Evolutionary conservation across 2,113 vertebrate species (phyloP).

Genomic region (Lepisosteus oculatus): DNA sequence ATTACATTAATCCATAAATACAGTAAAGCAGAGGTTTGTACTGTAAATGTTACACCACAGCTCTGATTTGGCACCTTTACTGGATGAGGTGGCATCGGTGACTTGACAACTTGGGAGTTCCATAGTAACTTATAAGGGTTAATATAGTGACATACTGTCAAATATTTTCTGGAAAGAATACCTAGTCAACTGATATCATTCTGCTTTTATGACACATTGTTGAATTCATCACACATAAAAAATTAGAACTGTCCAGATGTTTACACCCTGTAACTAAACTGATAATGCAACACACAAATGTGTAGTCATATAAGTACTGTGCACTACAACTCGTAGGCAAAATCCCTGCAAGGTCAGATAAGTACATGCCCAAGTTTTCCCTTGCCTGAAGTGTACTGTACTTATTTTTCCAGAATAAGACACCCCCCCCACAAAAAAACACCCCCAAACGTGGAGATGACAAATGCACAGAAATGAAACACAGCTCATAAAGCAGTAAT

Average conservation of each 20-base stretch:
- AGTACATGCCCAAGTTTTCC: constrained; percentile 37
- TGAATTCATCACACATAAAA: too few relatives aligned
- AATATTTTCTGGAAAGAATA: too few relatives aligned
- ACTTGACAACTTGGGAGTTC: too few relatives aligned
- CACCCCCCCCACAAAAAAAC: constrained; percentile 11
- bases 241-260: constrained; percentile 3
- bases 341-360: constrained; percentile 42
- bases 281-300: not conserved
- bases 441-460: constrained; percentile 40
- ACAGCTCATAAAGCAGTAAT: constrained; percentile 44
- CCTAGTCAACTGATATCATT: too few relatives aligned
- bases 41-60: too few relatives aligned
- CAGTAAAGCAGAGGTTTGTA: too few relatives aligned
- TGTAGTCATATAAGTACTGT: not conserved
- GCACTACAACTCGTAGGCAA: constrained; percentile 34
- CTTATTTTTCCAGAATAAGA: constrained; percentile 24
- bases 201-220: too few relatives aligned
- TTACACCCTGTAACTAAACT: not conserved
- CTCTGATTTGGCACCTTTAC: too few relatives aligned
- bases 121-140: too few relatives aligned
- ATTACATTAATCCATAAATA: too few relatives aligned
- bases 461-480: constrained; percentile 43
- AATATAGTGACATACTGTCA: too few relatives aligned
- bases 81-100: too few relatives aligned
- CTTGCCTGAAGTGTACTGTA: constrained; percentile 38